Evolutionary conservation across 1,140 invertebrate species (phyloP).

Genomic region (Rhysida immarginata): DNA sequence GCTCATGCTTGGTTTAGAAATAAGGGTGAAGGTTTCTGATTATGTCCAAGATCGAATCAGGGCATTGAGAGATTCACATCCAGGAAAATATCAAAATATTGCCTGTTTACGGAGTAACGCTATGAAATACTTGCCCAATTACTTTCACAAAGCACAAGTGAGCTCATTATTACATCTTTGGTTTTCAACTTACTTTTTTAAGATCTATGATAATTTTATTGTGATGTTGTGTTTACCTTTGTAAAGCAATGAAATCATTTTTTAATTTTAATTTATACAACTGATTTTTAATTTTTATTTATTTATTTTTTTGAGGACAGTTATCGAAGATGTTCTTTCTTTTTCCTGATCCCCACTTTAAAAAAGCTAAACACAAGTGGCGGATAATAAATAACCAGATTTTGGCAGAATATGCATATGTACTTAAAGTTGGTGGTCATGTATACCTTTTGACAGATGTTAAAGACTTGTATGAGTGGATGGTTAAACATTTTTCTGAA

Average conservation of each 20-base stretch:
- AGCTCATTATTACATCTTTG: constrained; percentile 13
- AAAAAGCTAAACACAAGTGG: constrained; percentile 98
- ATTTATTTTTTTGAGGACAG: constrained; percentile 39
- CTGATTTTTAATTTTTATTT: too few relatives aligned
- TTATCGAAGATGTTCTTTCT: constrained; percentile 97
- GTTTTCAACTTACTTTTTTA: neutral
- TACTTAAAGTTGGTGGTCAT: constrained; percentile 62
- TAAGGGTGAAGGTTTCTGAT: constrained; percentile 93
- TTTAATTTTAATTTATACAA: too few relatives aligned
- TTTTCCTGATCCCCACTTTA: constrained; percentile 99
- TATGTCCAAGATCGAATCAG: constrained; percentile 92
- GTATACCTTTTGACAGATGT: constrained; percentile 98
- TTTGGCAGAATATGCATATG: constrained; percentile 92
- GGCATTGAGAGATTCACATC: constrained; percentile 60
- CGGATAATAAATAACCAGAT: constrained; percentile 87
- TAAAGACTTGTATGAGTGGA: constrained; percentile 93
- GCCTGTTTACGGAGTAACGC: constrained; percentile 92
- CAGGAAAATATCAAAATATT: constrained; percentile 77
- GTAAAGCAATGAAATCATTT: too few relatives aligned
- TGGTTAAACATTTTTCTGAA: constrained; percentile 74
- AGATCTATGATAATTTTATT: too few relatives aligned
- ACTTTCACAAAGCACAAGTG: constrained; percentile 85
- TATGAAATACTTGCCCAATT: constrained; percentile 96
- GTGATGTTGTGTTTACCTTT: constrained; percentile 8
- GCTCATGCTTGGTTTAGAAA: constrained; percentile 91